Evolutionary conservation across 2,797 vertebrate genomes (phyloP), one percentile per base, ranked within the genome.

Genomic region (Megalops cyprinoides): DNA sequence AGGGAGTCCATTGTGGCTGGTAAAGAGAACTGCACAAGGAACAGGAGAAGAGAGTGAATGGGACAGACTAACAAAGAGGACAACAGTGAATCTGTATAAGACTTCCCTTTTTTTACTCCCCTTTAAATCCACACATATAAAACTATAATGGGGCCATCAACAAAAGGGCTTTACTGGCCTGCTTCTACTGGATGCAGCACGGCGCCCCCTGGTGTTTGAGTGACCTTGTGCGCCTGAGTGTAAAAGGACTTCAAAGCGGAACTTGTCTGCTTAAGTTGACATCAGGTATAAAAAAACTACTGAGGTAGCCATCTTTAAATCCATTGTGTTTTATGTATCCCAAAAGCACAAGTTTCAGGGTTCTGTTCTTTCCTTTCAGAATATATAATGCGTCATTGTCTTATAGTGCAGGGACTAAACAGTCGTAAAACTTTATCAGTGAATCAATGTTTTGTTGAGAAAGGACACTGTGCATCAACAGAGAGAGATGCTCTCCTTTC

Each of bases 151-250:
- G 60, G 65, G 28, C 60, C 7, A 65, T 34, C 31, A 34, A 65
- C 60, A 65, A 37, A 65, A 65, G 31, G 6, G 60, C 18, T 37
- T 65, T 65, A 65, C 60, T 37, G 31, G 60, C 37, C 31, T 15
- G 28, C 6, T 28, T 34, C 37, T 20, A 37, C 37, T 10, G 60
- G 37, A 65, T 65, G 60, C 60, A 34, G 31, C 37, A 28, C 60
- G 65, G 65, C 37, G 34, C 37, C 60, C 60, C 37, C 3, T 31
- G 34, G 60, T 37, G 37, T 12, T 9, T 4, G 60, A 7, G 12
- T 65, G 60, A 65, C 60, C 60, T 65, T 65, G 60, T 65, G 31
- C 14, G 31, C 31, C 37, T 65, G 60, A 65, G 34, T 62, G 58
- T 62, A 31, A n/a, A 58, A 62, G 37, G 31, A 65, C 60, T 65